Base-by-base conservation (phyloP, 2,888 invertebrate species). In the Lasioglossum marginatum region DNA sequence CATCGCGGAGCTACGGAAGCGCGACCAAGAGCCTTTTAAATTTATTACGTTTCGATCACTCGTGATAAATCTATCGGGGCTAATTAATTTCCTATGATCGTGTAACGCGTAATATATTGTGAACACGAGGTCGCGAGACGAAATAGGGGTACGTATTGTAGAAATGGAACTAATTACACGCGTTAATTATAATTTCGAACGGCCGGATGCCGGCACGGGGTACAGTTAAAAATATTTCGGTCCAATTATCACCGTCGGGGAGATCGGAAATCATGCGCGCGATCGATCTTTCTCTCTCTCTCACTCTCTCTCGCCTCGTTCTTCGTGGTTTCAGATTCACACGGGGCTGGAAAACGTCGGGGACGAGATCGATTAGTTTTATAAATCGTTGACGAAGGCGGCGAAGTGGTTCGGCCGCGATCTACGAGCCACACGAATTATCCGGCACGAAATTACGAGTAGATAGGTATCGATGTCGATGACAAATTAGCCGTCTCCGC, bases 401-500 rank as follows among this genome's bases (percentile, higher is more conserved):
- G 63, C 31, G 66, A 60, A 75, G 70, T 40, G 76, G 60, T 66
- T 48, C 80, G 79, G n/a, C 57, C 77, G 31, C 63, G 89, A 90
- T 87, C 87, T 85, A 84, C 71, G 86, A 79, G 48, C 81, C 78
- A 37, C 78, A 80, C 79, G 83, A 89, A 90, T 87, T 86, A 89
- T 82, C 87, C 81, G 81, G 48, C 75, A 85, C 90, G 91, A 89
- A 91, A 92, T 91, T 91, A 87, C 90, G 84, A 85, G 82, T 87
- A 87, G 89, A 92, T 88, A 86, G 86, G 84, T 87, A 90, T 92
- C 91, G 91, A 92, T 92, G 85, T 86, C 88, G 90, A 92, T 92
- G 92, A 92, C 92, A 92, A 92, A 92, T 92, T 92, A 89, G 92
- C 87, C 88, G 86, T 86, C 90, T 85, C 85, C 89, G 86, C 45